Evolutionary conservation across 2,888 invertebrate species (phyloP), one percentile per base, ranked within the genome.

Genomic region (Abrostola triplasia): DNA sequence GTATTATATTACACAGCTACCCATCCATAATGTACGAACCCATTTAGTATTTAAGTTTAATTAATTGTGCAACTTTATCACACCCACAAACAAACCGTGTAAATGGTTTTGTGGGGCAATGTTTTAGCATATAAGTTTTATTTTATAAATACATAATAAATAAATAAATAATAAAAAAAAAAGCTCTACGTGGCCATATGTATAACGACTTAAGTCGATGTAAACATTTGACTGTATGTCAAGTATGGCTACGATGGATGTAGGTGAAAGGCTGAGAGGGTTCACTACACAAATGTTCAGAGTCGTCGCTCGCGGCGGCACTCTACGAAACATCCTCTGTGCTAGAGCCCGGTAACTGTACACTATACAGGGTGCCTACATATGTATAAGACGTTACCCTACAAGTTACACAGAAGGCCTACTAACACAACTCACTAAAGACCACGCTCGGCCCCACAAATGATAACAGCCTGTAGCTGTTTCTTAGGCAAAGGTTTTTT

Each of bases 221-320:
- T 82, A 79, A 79, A 83, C 82, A 84, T 85, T 83, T 79, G 83
- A 84, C 84, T 80, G 81, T 73, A 68, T 86, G 88, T 88, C 86
- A 84, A 90, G 89, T 81, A 84, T 73, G 70, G 79, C 77, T 76
- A 76, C 79, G 79, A 79, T 82, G 84, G 78, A 83, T 87, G 85
- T 85, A 84, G 88, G 87, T 86, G 85, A 84, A 85, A 79, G 76
- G 80, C 68, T 80, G 76, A 86, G 89, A 83, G 85, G 83, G 79
- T 80, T 83, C 83, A 76, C 83, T 84, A 84, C 83, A 86, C 87
- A 87, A 88, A 88, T 87, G 81, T 83, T 79, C 77, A 70, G 78
- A 76, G 81, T 79, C 76, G 80, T 80, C 74, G 84, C 87, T 82
- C 76, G 76, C 67, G 86, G 87, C 84, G 66, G 62, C 84, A 81